Evolutionary conservation across 1,140 invertebrate species (phyloP).

Genomic region (Ridgeia piscesae): DNA sequence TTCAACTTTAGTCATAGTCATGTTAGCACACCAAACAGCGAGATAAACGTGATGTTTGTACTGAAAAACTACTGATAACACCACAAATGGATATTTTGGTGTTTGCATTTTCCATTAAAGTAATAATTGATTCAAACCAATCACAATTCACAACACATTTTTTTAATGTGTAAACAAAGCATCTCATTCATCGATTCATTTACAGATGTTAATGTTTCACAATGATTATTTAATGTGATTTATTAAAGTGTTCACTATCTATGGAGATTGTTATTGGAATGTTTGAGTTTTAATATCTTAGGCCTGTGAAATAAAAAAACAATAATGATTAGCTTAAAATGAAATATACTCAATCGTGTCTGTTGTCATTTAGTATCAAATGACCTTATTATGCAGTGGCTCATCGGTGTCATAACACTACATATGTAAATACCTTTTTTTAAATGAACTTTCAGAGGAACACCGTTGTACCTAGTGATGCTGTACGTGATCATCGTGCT

Average conservation of each 20-base stretch:
- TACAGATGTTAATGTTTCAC: background rate
- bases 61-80: background rate
- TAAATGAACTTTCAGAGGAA: too few relatives aligned
- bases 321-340: background rate
- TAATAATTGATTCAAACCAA: background rate
- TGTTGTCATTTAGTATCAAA: background rate
- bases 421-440: background rate
- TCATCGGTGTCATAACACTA: background rate
- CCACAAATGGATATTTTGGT: background rate
- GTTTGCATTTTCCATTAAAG: background rate
- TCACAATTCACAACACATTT: background rate
- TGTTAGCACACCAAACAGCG: background rate
- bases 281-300: background rate
- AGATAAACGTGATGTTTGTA: background rate
- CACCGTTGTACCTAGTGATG: too few relatives aligned
- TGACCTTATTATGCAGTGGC: background rate
- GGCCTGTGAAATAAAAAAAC: background rate
- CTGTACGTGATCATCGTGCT: too few relatives aligned
- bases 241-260: background rate
- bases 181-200: background rate
- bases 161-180: background rate
- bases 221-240: background rate
- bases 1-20: background rate
- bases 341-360: background rate
- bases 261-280: background rate